Evolutionary conservation across 2,888 invertebrate genomes (phyloP), one percentile per base, ranked within the genome.

Genomic region (Sisyra terminalis): DNA sequence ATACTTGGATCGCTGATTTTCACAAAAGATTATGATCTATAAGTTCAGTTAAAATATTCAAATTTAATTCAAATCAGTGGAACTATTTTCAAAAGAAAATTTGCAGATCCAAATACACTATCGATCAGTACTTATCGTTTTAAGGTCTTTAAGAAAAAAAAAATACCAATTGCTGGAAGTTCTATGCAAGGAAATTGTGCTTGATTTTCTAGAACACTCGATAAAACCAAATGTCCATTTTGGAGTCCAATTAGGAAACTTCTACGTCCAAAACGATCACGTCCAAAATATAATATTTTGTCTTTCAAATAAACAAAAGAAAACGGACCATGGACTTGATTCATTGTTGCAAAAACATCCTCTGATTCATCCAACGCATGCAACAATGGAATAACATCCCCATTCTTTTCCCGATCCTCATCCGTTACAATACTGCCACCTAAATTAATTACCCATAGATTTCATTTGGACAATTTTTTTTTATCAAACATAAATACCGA

Each of bases 201-300:
- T 71, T 55, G 62, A 75, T 75, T 48, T 69, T 55, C 50, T 47
- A 71, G 65, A 15, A 70, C 69, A 64, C 73, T 76, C 45, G 69
- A 66, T 18, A 75, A 55, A 41, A 70, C 52, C 43, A 67, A 51
- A 13, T 60, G 55, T 18, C 57, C 52, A 9, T 62, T 50, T 46
- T 58, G 57, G 51, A 63, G 60, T 50, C 75, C 69, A 38, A 82
- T 60, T 32, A 94, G 61, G 38, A 96, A 64, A 58, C 92, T 88
- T 54, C 86, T 79, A 50, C 94, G 69, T 30, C 94, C 94, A 56
- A 87, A 75, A 49, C 70, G 69, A 61, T 96, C 94, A 55, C 93
- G 70, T 2, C 80, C 79, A 62, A 93, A 89, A 67, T 82, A 88
- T 32, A 94, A 51, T 10, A 58, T 57, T 34, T 70, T 61, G 1